Evolutionary conservation across 2,888 invertebrate species (phyloP).

Genomic region (Dolichopus griseipennis): DNA sequence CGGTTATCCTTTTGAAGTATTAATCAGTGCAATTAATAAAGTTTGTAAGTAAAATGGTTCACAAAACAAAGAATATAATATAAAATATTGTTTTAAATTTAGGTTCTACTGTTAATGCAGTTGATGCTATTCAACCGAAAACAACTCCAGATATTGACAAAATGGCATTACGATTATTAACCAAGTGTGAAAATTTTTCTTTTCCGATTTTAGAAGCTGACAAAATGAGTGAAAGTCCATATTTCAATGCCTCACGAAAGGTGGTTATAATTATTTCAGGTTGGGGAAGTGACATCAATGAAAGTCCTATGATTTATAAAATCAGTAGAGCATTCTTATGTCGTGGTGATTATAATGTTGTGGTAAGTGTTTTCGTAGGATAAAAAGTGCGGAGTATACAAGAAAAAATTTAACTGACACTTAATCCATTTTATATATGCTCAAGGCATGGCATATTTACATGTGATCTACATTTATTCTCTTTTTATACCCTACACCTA

Average conservation of each 20-base stretch:
- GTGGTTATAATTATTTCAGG: conserved; percentile 39
- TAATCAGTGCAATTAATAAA: conserved; percentile 31
- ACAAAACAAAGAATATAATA: too few species aligned
- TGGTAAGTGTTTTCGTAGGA: conserved; percentile 36
- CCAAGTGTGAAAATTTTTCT: conserved; percentile 29
- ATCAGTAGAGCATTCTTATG: conserved; percentile 36
- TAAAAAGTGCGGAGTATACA: too few species aligned
- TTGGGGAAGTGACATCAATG: conserved; percentile 38
- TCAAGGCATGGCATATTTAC: too few species aligned
- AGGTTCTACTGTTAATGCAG: conserved; percentile 36
- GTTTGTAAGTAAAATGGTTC: conserved; percentile 31
- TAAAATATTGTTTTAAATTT: too few species aligned
- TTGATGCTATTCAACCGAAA: conserved; percentile 29
- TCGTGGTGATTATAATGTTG: conserved; percentile 38
- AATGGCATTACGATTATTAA: conserved; percentile 36
- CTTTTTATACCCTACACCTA: too few species aligned
- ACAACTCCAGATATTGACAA: conserved; percentile 32
- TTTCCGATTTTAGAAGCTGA: conserved; percentile 32
- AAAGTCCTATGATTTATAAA: conserved; percentile 28
- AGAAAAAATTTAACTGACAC: too few species aligned
- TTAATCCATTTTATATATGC: too few species aligned
- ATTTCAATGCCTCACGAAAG: conserved; percentile 33
- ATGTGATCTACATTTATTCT: too few species aligned
- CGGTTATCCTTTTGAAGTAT: conserved; percentile 38
- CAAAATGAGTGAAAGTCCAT: conserved; percentile 33